Evolutionary conservation across 2,113 vertebrate genomes (phyloP).

Genomic region (Emydura subglobosa): DNA sequence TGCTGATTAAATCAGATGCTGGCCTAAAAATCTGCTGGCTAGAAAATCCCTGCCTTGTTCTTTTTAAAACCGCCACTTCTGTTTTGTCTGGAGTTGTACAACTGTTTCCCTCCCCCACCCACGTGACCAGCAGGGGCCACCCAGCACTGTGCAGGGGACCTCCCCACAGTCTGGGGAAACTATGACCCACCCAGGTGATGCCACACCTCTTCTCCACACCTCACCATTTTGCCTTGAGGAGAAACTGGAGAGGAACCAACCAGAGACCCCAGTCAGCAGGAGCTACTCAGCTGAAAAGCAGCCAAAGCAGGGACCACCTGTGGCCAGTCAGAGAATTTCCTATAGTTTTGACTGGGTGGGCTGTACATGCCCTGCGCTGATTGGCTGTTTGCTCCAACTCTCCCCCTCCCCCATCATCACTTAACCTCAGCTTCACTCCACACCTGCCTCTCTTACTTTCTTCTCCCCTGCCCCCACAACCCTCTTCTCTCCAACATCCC

Average conservation of each 20-base stretch:
- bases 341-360: background rate
- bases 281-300: background rate
- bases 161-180: no score
- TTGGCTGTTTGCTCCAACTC: background rate
- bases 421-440: background rate
- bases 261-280: no score
- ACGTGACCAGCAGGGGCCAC: background rate
- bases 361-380: background rate
- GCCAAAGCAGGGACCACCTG: background rate
- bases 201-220: background rate
- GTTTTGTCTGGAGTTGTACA: conserved; percentile 19
- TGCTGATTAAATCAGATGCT: conserved; percentile 52
- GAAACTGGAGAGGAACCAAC: background rate
- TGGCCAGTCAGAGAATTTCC: background rate
- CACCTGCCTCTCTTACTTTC: background rate
- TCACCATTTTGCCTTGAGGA: background rate
- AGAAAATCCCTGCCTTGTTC: conserved; percentile 23
- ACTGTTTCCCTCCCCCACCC: conserved; percentile 17
- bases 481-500: background rate
- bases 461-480: no score
- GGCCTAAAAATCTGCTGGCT: conserved; percentile 12
- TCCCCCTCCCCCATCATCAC: no score
- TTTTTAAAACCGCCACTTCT: conserved; percentile 12
- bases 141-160: background rate
- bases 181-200: background rate